Conservation (phyloP, 2,113 vertebrate genomes). For the Montifringilla adamsi region DNA sequence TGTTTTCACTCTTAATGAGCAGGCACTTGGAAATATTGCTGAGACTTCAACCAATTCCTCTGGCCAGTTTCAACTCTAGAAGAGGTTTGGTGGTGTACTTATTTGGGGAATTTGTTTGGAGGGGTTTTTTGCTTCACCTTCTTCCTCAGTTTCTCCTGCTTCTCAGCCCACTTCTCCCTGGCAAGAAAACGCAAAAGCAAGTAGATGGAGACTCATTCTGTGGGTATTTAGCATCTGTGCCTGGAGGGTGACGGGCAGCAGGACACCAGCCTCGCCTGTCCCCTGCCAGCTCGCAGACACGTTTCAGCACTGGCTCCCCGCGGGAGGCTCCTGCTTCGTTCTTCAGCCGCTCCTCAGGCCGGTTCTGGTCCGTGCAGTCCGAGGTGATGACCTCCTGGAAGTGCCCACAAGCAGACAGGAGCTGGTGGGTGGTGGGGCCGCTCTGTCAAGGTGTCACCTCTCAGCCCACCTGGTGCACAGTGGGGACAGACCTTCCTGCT, state of each 20-base stretch:
- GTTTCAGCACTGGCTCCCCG: neutral
- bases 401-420: slow-evolving; percentile 50
- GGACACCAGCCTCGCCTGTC: neutral
- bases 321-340: neutral
- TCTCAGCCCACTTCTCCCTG: neutral
- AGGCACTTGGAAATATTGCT: neutral
- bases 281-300: neutral
- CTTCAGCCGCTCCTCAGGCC: slow-evolving; percentile 28
- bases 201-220: neutral
- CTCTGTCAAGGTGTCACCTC: slow-evolving; percentile 55
- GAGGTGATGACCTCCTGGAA: slow-evolving; percentile 55
- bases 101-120: neutral
- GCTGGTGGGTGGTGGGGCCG: slow-evolving; percentile 58
- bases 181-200: neutral
- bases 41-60: neutral
- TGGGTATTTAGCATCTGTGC: neutral
- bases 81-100: neutral
- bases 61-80: neutral
- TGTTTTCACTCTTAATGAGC: fast-evolving
- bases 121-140: neutral
- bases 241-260: neutral
- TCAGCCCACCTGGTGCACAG: neutral
- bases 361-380: slow-evolving; percentile 40
- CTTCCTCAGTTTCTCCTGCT: neutral
- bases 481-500: fast-evolving